Conservation (phyloP, 2,888 invertebrate species). For the Tortrix viridana region DNA sequence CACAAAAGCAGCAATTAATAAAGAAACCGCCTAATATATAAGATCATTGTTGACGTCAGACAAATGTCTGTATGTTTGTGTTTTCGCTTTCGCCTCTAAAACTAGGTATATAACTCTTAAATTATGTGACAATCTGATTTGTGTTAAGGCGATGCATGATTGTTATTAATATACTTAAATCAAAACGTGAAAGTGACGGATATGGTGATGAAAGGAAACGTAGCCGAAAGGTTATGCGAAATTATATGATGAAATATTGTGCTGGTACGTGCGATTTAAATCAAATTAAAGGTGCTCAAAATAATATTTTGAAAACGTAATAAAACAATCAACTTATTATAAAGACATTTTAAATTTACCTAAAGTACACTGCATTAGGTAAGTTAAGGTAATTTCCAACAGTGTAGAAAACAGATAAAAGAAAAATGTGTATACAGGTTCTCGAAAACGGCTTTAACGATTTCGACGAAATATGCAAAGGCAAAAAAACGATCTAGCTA, state of each 20-base stretch:
- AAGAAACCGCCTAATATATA: conserved; percentile 24
- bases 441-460: too few relatives aligned
- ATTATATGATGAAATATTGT: not conserved
- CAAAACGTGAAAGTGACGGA: conserved; percentile 14
- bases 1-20: conserved; percentile 22
- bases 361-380: too few relatives aligned
- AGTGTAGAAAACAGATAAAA: too few relatives aligned
- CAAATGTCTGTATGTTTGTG: conserved; percentile 33
- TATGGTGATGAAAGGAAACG: conserved; percentile 19
- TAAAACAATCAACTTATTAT: too few relatives aligned
- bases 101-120: conserved; percentile 43
- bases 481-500: too few relatives aligned
- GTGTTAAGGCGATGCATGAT: conserved; percentile 41
- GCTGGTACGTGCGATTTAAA: too few relatives aligned
- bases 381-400: too few relatives aligned
- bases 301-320: too few relatives aligned
- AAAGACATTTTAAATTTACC: too few relatives aligned
- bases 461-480: too few relatives aligned
- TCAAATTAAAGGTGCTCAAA: too few relatives aligned
- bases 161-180: conserved; percentile 7
- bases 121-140: conserved; percentile 48
- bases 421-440: too few relatives aligned
- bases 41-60: conserved; percentile 30
- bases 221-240: not conserved
- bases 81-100: conserved; percentile 21